Evolutionary conservation across 2,888 invertebrate species (phyloP), one percentile per base, ranked within the genome.

Genomic region (Eucera pruinosa): DNA sequence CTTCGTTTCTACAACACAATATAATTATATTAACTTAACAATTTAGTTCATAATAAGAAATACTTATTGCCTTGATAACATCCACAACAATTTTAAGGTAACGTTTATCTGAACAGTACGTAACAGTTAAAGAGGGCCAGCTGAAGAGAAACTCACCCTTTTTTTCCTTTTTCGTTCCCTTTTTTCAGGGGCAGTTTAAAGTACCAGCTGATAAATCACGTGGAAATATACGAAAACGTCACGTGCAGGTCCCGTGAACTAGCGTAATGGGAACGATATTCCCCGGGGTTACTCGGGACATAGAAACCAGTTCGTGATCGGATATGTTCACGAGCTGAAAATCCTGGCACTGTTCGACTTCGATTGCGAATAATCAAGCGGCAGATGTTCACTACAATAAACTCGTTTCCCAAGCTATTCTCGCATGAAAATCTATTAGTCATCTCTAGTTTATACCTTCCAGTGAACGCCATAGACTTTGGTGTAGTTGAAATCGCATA

Each of bases 231-330:
- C 45, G 47, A 6, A 23, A 68, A 73, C 25, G 72, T 73, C 72
- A 73, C 41, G 69, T n/a, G 72, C 72, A 73, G 68, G 39, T 47
- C 41, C 39, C 54, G 11, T 33, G 72, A 72, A 64, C 68, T 27
- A 55, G 23, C 72, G 72, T 73, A 73, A 73, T 68, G 60, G 69
- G 39, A 55, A 47, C 72, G 72, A 68, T 69, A 73, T 73, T 68
- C 72, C 47, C 39, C 39, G 30, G 68, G 36, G 68, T 68, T 72
- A 72, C 60, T 60, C 54, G 47, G 69, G 72, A 61, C 60, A 73
- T 50, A 69, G 69, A 73, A 73, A 20, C 72, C 60, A 61, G 52
- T 54, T 33, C 47, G 72, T 45, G 72, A 73, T 73, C 72, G 54
- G 72, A 41, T 54, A 54, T 68, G 60, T 61, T 65, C 68, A 25